A percentile compares a stretch with the other conserved stretches of the same genome.
phyloP scores from a whole-genome alignment of 2,797 vertebrate species.

The Mormyrops boulengeri region DNA sequence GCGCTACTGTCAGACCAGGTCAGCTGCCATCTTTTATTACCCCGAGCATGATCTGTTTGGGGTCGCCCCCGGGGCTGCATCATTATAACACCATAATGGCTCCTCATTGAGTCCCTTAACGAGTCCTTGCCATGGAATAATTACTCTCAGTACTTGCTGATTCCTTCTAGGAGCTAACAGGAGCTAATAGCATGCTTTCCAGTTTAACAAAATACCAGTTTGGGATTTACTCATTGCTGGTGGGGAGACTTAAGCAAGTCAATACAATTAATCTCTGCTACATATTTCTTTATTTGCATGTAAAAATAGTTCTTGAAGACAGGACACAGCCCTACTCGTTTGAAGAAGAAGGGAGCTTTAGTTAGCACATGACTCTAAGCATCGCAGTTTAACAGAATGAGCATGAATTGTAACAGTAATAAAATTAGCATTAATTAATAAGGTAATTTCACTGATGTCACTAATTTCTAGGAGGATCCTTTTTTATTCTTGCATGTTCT shows the following conservation, averaged over 20 bases:
- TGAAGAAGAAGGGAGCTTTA: constrained; percentile 49
- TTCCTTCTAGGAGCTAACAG: constrained; percentile 43
- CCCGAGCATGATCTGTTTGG: neutral
- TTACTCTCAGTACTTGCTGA: constrained; percentile 37
- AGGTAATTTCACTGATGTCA: neutral
- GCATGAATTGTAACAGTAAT: constrained; percentile 13
- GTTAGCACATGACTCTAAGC: constrained; percentile 51
- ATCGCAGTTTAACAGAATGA: constrained; percentile 45
- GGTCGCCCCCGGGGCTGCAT: neutral
- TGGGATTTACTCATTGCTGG: constrained; percentile 35
- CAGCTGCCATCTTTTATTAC: neutral
- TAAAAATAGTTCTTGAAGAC: constrained; percentile 41
- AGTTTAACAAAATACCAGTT: constrained; percentile 50
- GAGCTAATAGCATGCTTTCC: constrained; percentile 47
- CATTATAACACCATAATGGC: neutral
- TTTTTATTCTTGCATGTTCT: neutral
- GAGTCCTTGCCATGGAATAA: constrained; percentile 35
- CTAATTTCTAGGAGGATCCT: neutral
- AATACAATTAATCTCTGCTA: constrained; percentile 46
- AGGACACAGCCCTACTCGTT: constrained; percentile 26
- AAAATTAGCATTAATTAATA: neutral
- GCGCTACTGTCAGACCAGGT: neutral
- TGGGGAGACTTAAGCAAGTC: constrained; percentile 25
- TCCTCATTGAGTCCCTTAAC: neutral
- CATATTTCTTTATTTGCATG: constrained; percentile 38